Conservation (phyloP, 2,797 vertebrate genomes). For the Pangasius macronema region DNA sequence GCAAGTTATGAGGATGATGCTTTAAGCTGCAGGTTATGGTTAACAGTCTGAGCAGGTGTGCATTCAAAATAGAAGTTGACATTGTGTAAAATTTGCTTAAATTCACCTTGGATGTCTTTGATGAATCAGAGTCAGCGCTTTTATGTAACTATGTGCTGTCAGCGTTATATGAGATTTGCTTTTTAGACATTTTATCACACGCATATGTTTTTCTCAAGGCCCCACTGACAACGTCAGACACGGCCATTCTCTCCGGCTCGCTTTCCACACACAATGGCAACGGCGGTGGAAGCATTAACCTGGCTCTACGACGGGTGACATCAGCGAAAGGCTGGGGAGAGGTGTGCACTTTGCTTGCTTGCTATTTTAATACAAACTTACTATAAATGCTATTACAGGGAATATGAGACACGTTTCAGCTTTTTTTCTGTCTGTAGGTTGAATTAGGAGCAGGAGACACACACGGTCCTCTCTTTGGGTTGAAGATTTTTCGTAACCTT, state of each 20-base stretch:
- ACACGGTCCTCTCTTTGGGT: slow-evolving; percentile 89
- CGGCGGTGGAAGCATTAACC: slow-evolving; percentile 90
- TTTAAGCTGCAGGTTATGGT: background rate
- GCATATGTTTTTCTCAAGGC: slow-evolving; percentile 73
- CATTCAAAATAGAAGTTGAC: background rate
- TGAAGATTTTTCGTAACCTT: slow-evolving; percentile 95
- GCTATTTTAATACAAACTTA: background rate
- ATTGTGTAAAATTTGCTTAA: background rate
- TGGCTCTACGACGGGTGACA: slow-evolving; percentile 88
- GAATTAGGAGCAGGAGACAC: slow-evolving; percentile 95
- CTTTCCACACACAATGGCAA: slow-evolving; percentile 98
- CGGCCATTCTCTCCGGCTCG: slow-evolving; percentile 93
- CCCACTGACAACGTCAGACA: slow-evolving; percentile 90
- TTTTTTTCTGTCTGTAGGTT: slow-evolving; percentile 74
- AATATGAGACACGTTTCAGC: background rate
- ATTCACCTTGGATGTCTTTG: background rate
- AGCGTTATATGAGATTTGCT: background rate
- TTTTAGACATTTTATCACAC: slow-evolving; percentile 13
- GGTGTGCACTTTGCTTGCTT: slow-evolving; percentile 68
- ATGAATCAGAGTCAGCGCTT: slow-evolving; percentile 5
- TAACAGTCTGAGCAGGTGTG: slow-evolving; percentile 1
- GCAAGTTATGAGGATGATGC: background rate
- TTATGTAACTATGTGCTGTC: background rate
- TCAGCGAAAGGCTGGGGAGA: slow-evolving; percentile 97
- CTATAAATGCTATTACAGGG: background rate